phyloP scores from a whole-genome alignment of 2,888 invertebrate genomes.

The Pterostichus niger region DNA sequence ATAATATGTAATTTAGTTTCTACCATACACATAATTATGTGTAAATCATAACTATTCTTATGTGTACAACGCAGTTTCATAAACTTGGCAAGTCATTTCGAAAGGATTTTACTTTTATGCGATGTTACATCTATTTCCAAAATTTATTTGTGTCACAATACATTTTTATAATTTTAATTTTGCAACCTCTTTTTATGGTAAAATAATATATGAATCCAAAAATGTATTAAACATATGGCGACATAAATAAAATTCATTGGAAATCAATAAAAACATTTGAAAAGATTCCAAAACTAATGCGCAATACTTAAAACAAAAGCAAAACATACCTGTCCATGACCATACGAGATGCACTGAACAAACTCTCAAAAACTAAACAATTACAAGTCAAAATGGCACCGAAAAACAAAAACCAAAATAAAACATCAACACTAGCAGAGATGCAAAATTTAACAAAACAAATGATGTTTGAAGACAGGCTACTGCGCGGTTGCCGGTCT shows the following conservation, averaged over 20 bases:
- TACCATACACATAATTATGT: constrained; percentile 11
- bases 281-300: constrained; percentile 47
- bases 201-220: too few species aligned
- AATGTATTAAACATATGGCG: not conserved
- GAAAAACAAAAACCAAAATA: constrained; percentile 41
- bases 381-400: constrained; percentile 27
- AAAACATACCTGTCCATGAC: constrained; percentile 60
- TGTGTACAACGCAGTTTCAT: constrained; percentile 23
- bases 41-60: not conserved
- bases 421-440: constrained; percentile 43
- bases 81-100: constrained; percentile 7
- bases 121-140: too few species aligned
- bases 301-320: constrained; percentile 48
- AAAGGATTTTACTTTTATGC: not conserved
- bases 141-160: too few species aligned
- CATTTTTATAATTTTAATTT: too few species aligned
- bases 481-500: constrained; percentile 26
- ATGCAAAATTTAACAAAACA: constrained; percentile 58
- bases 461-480: constrained; percentile 53
- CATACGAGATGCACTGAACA: constrained; percentile 6
- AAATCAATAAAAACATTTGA: constrained; percentile 11
- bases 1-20: constrained; percentile 4
- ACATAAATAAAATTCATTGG: not conserved
- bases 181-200: too few species aligned
- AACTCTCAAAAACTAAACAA: constrained; percentile 31